Conservation (phyloP, 2,888 invertebrate species). For the Drosophila multiciliata region DNA sequence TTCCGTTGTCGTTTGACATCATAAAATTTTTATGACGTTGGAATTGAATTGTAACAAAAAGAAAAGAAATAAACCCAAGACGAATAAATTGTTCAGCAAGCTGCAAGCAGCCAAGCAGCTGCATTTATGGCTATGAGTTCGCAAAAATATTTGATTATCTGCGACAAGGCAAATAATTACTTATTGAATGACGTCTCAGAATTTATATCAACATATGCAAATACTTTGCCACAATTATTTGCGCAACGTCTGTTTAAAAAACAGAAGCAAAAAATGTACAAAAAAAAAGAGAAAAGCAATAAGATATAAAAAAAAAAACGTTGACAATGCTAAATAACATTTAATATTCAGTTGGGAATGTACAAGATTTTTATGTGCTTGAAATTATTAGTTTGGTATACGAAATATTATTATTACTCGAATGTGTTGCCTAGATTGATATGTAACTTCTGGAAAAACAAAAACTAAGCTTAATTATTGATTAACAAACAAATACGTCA, state of each 20-base stretch:
- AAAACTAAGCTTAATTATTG: constrained; percentile 41
- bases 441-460: too few species aligned
- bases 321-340: not conserved
- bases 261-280: constrained; percentile 5
- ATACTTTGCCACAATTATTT: constrained; percentile 44
- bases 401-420: not conserved
- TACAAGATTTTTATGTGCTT: not conserved
- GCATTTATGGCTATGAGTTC: constrained; percentile 29
- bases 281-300: constrained; percentile 13
- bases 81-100: constrained; percentile 27
- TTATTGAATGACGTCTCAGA: constrained; percentile 43
- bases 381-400: not conserved
- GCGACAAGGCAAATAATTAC: constrained; percentile 32
- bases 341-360: not conserved
- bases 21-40: constrained; percentile 49
- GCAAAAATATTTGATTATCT: constrained; percentile 60
- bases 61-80: not conserved
- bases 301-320: not conserved
- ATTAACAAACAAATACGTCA: constrained; percentile 45
- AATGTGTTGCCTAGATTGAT: not conserved
- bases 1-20: constrained; percentile 25
- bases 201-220: constrained; percentile 5
- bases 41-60: constrained; percentile 46
- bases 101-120: constrained; percentile 27
- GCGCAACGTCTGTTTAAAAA: constrained; percentile 21